Conservation (phyloP, 2,888 invertebrate species). For the Apamea anceps region DNA sequence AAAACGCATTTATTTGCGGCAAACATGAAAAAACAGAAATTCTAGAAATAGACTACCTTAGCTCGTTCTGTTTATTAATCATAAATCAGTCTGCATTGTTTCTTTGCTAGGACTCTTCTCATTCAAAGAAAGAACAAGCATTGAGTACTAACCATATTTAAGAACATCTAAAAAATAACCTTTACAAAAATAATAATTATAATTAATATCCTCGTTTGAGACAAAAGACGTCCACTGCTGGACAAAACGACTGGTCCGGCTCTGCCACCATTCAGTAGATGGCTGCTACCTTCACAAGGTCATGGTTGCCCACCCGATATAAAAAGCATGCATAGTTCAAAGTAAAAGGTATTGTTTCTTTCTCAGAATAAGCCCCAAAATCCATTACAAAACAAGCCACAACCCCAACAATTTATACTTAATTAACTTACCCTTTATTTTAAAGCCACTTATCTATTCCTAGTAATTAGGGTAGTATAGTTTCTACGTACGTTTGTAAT, state of each 20-base stretch:
- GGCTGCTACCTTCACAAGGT: not conserved
- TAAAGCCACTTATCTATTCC: conserved; percentile 53
- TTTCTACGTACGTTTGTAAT: conserved; percentile 63
- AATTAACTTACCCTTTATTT: conserved; percentile 57
- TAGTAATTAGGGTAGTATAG: conserved; percentile 58
- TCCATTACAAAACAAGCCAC: conserved; percentile 37
- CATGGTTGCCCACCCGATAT: not conserved
- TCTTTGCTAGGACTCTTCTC: no score
- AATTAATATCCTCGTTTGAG: no score
- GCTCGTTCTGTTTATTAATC: no score
- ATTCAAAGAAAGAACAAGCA: no score
- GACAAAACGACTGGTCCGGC: not conserved
- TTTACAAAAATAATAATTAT: no score
- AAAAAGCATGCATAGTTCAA: not conserved
- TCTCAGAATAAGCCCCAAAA: not conserved
- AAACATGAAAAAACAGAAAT: no score
- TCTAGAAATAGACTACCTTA: no score
- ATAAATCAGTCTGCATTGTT: no score
- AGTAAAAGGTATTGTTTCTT: not conserved
- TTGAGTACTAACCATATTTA: not conserved
- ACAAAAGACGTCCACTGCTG: not conserved
- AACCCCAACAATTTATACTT: conserved; percentile 40
- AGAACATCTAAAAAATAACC: not conserved
- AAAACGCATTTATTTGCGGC: no score
- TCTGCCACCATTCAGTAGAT: not conserved